phyloP scores from a whole-genome alignment of 2,888 invertebrate genomes.

The Emmelina monodactyla region DNA sequence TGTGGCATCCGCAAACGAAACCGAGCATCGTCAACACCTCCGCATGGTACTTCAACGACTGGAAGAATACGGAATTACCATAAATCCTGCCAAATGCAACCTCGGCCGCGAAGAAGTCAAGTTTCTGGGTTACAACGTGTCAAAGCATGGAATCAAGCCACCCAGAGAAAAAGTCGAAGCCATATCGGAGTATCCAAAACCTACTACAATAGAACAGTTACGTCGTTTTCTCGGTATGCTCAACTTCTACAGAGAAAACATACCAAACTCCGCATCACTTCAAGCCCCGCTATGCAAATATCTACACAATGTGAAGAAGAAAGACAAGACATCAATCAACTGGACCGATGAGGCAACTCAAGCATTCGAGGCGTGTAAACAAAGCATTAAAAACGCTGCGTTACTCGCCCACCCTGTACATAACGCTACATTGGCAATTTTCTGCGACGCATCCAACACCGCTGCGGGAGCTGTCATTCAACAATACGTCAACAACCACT shows the following conservation, averaged over 20 bases:
- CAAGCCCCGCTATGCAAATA: conserved; percentile 20
- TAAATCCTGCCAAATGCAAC: conserved; percentile 5
- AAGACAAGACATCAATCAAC: conserved; percentile 13
- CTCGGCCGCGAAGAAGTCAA: conserved; percentile 2
- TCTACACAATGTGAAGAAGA: conserved; percentile 13
- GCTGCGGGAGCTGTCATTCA: no score
- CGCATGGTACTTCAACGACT: conserved; percentile 2
- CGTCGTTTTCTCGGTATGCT: conserved; percentile 14
- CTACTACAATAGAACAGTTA: conserved; percentile 11
- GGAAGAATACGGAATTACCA: conserved; percentile 4
- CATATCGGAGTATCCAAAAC: no score
- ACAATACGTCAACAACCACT: no score
- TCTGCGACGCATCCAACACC: no score
- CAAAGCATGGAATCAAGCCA: not conserved
- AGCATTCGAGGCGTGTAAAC: conserved; percentile 16
- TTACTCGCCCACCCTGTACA: conserved; percentile 17
- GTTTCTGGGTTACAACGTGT: conserved; percentile 3
- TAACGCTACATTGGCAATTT: no score
- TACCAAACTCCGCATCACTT: conserved; percentile 20
- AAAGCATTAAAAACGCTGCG: conserved; percentile 16
- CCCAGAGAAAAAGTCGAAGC: no score
- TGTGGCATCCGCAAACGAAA: not conserved
- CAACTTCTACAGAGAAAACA: conserved; percentile 25
- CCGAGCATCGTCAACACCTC: conserved; percentile 2
- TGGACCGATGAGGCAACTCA: conserved; percentile 14